A percentile compares a stretch with the other conserved stretches of the same genome.
phyloP scores from a whole-genome alignment of 2,888 invertebrate species.

The Aspidiotus destructor region DNA sequence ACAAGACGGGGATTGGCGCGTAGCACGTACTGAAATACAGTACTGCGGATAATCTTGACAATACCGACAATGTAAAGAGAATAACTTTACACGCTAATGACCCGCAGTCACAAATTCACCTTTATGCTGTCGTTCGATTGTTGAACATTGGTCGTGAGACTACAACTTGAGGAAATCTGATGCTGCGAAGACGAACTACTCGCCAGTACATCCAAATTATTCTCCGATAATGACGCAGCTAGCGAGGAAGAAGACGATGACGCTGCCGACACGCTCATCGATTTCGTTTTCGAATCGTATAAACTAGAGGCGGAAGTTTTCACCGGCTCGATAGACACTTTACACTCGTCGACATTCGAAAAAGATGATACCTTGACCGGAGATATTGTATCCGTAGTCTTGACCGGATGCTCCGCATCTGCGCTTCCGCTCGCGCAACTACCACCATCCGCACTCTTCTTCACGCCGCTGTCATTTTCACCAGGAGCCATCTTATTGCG shows the following conservation, averaged over 20 bases:
- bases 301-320: background rate
- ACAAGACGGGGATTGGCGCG: too few relatives aligned
- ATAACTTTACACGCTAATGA: too few relatives aligned
- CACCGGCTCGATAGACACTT: slow-evolving; percentile 1
- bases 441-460: background rate
- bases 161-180: slow-evolving; percentile 18
- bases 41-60: too few relatives aligned
- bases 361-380: slow-evolving; percentile 3
- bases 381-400: background rate
- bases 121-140: slow-evolving; percentile 23
- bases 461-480: background rate
- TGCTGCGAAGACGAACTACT: background rate
- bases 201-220: slow-evolving; percentile 6
- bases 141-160: slow-evolving; percentile 17
- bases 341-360: slow-evolving; percentile 6
- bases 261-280: background rate
- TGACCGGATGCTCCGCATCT: background rate
- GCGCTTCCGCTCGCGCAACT: background rate
- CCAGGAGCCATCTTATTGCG: slow-evolving; percentile 12
- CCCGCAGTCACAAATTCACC: slow-evolving; percentile 23
- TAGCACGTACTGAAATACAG: too few relatives aligned
- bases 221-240: background rate
- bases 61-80: too few relatives aligned
- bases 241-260: too few relatives aligned
- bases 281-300: slow-evolving; percentile 12